Evolutionary conservation across 2,113 vertebrate genomes (phyloP), one percentile per base, ranked within the genome.

Genomic region (Pangasianodon gigas): DNA sequence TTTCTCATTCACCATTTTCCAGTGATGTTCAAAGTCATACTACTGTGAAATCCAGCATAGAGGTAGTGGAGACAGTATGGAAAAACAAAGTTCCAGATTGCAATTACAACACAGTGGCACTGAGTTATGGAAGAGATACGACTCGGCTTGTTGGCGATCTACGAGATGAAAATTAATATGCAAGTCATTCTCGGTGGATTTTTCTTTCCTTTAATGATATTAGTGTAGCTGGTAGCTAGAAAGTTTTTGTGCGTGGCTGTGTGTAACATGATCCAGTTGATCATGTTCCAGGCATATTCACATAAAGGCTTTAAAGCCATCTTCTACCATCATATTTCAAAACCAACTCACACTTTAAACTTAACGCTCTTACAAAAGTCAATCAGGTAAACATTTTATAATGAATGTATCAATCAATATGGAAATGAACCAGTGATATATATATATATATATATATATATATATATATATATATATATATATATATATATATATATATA

Each of bases 361-460:
- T 56, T 83, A 19, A 51, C 51, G 24, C 77, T 51, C 46, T 80
- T 32, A 32, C 32, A 60, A 84, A 84, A 58, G n/a, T 26, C 54
- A 60, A 82, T 18, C n/a, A 82, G 26, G 51, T 80, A 51, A 54
- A 16, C 48, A 54, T 56, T 51, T 77, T 51, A 21, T 65, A 51
- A 65, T 13, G 14, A n/a, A 62, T 24, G 24, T 37, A 80, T 54
- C 16, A 51, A 87, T 80, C 26, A 87, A 51, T 62, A 87, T 65
- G 56, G 37, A 87, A 87, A 87, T 51, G 14, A 62, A 48, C 56
- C 24, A 79, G 41, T 87, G 56, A n/a, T 51, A 21, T 37, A 37
- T 37, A 37, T 37, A 37, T 37, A 65, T 51, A 69, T 41, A 69
- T 37, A 37, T 37, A 37, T 37, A n/a, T 51, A 21, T 37, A 37